phyloP scores from a whole-genome alignment of 2,888 invertebrate species.

The Axea sp. region DNA sequence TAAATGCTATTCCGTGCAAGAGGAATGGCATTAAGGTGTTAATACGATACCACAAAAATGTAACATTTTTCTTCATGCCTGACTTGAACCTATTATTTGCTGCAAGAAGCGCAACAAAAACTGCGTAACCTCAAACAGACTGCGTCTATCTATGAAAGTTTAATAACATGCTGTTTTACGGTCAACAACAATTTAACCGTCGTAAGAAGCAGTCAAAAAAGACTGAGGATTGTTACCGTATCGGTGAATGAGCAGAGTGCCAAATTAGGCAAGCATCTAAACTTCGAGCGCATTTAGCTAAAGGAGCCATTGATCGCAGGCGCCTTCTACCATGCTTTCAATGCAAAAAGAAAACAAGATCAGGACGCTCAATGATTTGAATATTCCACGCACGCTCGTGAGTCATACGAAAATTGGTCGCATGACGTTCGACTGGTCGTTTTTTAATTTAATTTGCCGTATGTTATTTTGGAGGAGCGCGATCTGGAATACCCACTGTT shows the following conservation, averaged over 20 bases:
- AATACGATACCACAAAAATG: conserved; percentile 31
- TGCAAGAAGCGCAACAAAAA: conserved; percentile 24
- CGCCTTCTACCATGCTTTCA: too few species aligned
- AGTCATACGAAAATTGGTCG: conserved; percentile 32
- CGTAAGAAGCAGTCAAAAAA: conserved; percentile 10
- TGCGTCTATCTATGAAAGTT: conserved; percentile 18
- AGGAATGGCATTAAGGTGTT: conserved; percentile 41
- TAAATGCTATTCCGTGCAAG: conserved; percentile 36
- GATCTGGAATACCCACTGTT: conserved; percentile 17
- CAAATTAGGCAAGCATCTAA: conserved; percentile 9
- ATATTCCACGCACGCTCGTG: conserved; percentile 29
- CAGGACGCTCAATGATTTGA: too few species aligned
- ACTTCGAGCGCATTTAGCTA: background rate
- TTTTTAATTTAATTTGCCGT: conserved; percentile 42
- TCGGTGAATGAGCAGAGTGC: background rate
- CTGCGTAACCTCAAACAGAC: conserved; percentile 4
- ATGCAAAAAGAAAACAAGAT: too few species aligned
- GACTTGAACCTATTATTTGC: conserved; percentile 33
- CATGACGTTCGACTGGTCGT: conserved; percentile 6
- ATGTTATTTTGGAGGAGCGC: conserved; percentile 38
- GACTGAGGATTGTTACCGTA: conserved; percentile 8
- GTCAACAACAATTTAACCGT: conserved; percentile 16
- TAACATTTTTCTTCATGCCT: conserved; percentile 13
- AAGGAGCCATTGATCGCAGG: too few species aligned
- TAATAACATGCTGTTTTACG: conserved; percentile 27